Percentiles rank a stretch among this genome's conserved stretches.
These are phyloP conservation scores for Chymomyza caudatula DNA, from an alignment of 2,888 invertebrate genomes.

Conservation along the genomic window DNA sequence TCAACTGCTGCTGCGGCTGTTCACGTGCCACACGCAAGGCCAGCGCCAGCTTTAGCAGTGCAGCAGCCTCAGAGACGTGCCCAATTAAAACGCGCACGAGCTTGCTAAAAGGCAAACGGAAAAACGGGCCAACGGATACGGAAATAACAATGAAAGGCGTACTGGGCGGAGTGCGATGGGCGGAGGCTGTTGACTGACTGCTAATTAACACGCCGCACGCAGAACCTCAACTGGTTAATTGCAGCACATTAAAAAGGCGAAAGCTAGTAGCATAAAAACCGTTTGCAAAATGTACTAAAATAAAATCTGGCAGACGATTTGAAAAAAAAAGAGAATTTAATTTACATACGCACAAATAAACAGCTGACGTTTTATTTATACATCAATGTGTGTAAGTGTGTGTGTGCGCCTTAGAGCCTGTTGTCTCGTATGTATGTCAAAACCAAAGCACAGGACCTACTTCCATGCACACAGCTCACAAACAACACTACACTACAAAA, in stretches of 20 bases:
- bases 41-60: not conserved
- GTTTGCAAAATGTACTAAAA: not conserved
- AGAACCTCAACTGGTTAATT: not conserved
- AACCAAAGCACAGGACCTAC: constrained; percentile 3
- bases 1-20: too few relatives aligned
- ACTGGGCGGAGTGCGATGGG: not conserved
- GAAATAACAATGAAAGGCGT: not conserved
- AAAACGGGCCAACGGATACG: constrained; percentile 5
- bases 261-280: not conserved
- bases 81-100: constrained; percentile 31
- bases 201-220: constrained; percentile 8
- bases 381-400: not conserved
- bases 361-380: not conserved
- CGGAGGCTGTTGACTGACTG: constrained; percentile 1
- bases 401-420: not conserved
- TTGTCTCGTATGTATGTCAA: constrained; percentile 1
- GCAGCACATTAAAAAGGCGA: not conserved
- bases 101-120: constrained; percentile 31
- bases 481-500: constrained; percentile 19
- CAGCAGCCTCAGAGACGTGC: not conserved
- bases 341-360: not conserved
- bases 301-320: not conserved
- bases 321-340: not conserved
- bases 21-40: constrained; percentile 10
- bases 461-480: not conserved